Conservation (phyloP, 2,113 vertebrate species). For the Rhagologus leucostigma region DNA sequence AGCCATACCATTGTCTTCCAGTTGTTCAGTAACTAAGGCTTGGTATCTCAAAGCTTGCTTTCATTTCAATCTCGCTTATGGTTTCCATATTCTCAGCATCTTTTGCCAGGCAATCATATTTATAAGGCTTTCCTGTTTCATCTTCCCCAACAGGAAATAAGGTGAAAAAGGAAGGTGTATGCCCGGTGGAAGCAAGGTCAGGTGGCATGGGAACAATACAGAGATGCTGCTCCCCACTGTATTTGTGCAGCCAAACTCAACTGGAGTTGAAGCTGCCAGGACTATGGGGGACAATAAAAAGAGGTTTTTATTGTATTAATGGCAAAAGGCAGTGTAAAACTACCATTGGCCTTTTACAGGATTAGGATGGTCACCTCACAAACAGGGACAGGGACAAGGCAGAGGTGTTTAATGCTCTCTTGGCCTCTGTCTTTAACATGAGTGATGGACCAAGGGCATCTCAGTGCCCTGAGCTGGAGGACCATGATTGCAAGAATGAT, state of each 20-base stretch:
- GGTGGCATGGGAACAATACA: background rate
- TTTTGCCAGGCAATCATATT: too few species aligned
- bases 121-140: too few species aligned
- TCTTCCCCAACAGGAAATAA: too few species aligned
- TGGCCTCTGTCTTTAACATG: background rate
- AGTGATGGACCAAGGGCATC: background rate
- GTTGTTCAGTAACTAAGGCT: too few species aligned
- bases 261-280: background rate
- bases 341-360: background rate
- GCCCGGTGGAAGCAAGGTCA: background rate
- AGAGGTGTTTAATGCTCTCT: background rate
- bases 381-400: background rate
- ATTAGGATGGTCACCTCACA: background rate
- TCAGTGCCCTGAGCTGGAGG: background rate
- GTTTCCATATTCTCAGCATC: too few species aligned
- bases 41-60: too few species aligned
- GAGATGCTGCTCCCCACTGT: background rate
- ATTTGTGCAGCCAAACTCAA: background rate
- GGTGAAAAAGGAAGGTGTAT: background rate
- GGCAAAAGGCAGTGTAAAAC: background rate
- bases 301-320: background rate
- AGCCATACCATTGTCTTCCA: too few species aligned
- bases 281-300: background rate
- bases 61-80: too few species aligned
- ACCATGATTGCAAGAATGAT: background rate